These are phyloP conservation scores for Pomacea canaliculata DNA, from an alignment of 2,888 invertebrate species.

Conservation along the genomic window DNA sequence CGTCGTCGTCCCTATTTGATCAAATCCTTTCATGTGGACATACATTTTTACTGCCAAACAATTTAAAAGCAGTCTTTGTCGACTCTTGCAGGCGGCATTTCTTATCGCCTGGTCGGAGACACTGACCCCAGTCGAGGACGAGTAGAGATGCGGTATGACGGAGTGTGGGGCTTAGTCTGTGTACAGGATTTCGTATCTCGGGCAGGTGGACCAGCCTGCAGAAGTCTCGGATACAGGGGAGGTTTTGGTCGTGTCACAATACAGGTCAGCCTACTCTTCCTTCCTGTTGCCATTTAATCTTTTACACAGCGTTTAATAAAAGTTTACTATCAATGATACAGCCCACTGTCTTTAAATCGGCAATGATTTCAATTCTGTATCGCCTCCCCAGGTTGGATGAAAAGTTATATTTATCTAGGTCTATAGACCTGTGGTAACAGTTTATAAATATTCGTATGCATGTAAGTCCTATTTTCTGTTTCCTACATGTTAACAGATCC, in stretches of 20 bases:
- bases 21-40: too few relatives aligned
- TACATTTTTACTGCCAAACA: too few relatives aligned
- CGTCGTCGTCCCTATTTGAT: too few relatives aligned
- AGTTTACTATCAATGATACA: slow-evolving; percentile 30
- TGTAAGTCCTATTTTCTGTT: too few relatives aligned
- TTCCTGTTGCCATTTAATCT: neutral
- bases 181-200: slow-evolving; percentile 51
- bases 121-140: slow-evolving; percentile 10
- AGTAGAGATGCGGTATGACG: slow-evolving; percentile 37
- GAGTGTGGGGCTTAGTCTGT: slow-evolving; percentile 56
- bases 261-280: too few relatives aligned
- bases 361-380: neutral
- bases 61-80: neutral
- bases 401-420: too few relatives aligned
- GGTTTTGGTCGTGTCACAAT: slow-evolving; percentile 44
- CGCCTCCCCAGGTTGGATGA: too few relatives aligned
- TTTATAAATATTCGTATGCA: too few relatives aligned
- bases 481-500: too few relatives aligned
- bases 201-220: slow-evolving; percentile 56
- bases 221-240: slow-evolving; percentile 47
- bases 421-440: too few relatives aligned
- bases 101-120: slow-evolving; percentile 21
- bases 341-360: neutral
- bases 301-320: neutral
- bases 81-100: slow-evolving; percentile 6